Percentiles rank a stretch among this genome's conserved stretches.
These are phyloP conservation scores for Syrmaticus mikado DNA, from an alignment of 2,113 vertebrate genomes.

Conservation along the genomic window DNA sequence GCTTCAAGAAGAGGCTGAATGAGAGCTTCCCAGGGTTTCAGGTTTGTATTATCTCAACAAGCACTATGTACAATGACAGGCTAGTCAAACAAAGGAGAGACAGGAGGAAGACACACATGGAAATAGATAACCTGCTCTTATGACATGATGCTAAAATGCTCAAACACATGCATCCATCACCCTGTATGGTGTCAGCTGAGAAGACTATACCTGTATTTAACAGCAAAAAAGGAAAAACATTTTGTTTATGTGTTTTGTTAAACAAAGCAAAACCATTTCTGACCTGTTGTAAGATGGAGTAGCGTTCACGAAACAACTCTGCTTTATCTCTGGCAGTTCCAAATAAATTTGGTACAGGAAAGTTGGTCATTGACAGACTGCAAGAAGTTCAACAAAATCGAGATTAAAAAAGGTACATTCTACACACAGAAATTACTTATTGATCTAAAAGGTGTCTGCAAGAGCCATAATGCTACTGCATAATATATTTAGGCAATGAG, in stretches of 20 bases:
- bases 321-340: conserved; percentile 92
- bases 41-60: not conserved
- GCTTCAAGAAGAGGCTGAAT: not conserved
- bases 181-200: not conserved
- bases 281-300: conserved; percentile 92
- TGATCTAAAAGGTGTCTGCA: not conserved
- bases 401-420: not conserved
- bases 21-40: not conserved
- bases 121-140: not conserved
- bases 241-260: not conserved
- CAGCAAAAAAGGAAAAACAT: not conserved
- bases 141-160: not conserved
- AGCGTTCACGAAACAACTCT: conserved; percentile 92
- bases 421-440: not conserved
- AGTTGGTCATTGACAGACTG: conserved; percentile 89
- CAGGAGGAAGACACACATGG: not conserved
- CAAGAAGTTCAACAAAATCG: not conserved
- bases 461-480: rapidly evolving
- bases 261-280: not conserved
- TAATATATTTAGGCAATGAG: not conserved
- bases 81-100: not conserved
- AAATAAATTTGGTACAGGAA: conserved; percentile 85
- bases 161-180: not conserved
- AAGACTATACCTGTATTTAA: not conserved
- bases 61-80: not conserved